phyloP scores from a whole-genome alignment of 2,113 vertebrate genomes.

The Epinephelus cyanopodus region DNA sequence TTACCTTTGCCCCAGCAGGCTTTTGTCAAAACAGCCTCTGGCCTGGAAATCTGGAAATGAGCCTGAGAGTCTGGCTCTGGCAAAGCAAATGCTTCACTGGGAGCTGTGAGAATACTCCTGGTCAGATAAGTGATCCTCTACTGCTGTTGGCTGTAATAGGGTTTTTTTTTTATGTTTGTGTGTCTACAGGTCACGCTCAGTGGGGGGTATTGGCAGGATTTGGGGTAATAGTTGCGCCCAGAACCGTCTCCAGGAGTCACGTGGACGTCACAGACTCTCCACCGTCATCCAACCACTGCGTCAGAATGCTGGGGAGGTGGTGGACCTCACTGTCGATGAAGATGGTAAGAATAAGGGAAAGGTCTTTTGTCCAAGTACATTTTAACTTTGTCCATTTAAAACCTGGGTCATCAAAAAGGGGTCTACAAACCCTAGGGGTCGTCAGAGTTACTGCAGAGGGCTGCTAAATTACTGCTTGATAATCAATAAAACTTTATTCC shows the following conservation, averaged over 20 bases:
- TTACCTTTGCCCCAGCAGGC: neutral
- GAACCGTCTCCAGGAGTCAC: constrained; percentile 88
- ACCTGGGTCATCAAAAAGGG: no score
- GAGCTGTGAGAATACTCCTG: constrained; percentile 19
- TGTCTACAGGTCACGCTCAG: constrained; percentile 89
- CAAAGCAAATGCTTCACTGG: constrained; percentile 21
- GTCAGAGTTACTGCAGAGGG: no score
- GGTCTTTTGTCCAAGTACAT: neutral
- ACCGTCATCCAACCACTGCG: constrained; percentile 97
- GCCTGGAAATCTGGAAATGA: constrained; percentile 37
- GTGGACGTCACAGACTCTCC: constrained; percentile 92
- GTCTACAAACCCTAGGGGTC: no score
- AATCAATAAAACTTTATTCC: no score
- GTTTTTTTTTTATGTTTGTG: constrained; percentile 40
- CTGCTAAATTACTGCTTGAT: no score
- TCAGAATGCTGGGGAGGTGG: constrained; percentile 95
- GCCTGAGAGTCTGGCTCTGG: neutral
- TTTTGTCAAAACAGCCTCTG: constrained; percentile 3
- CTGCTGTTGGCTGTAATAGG: constrained; percentile 12
- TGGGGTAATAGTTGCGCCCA: constrained; percentile 94
- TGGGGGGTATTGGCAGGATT: constrained; percentile 89
- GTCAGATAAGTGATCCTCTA: neutral
- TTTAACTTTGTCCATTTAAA: no score
- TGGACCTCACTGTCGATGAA: constrained; percentile 98
- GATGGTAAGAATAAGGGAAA: constrained; percentile 86